Base-by-base conservation (phyloP, 2,797 vertebrate genomes). In the Diglossa cyanea region DNA sequence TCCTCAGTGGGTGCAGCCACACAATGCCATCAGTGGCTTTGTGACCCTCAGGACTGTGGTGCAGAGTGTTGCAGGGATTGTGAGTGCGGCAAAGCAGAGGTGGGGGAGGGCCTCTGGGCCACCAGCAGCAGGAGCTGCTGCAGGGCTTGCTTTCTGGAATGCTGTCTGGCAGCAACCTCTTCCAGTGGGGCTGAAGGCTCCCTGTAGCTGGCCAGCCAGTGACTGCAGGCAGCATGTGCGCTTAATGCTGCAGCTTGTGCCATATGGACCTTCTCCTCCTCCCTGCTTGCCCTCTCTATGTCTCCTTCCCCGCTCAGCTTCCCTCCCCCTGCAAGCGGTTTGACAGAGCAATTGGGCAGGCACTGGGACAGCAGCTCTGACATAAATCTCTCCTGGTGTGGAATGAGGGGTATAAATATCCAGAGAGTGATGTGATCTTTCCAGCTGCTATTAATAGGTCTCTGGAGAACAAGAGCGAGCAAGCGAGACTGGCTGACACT, bases 371-470 rank as follows among this genome's bases (percentile, higher is more conserved):
- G 97, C 97, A 96, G 97, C 97, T 95, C 97, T 96, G 97, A 97
- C 97, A 98, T 98, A 98, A 98, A 98, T 98, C 97, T 98, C 97
- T 98, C 96, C 97, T 97, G 97, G 98, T 98, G 97, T 98, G 98
- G 98, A 98, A 97, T 97, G 96, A 98, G 97, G 95, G 97, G 98
- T 98, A 98, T 97, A 97, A 97, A 97, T 97, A 97, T 97, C 96
- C 94, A 94, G 72, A 89, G 94, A 97, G 97, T 98, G 98, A 98
- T 98, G 98, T 98, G 98, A 98, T 98, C 98, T 98, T 98, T 98
- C 98, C 98, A 98, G 98, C 97, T 97, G 98, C 98, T 98, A 98
- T 98, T 98, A 98, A 98, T 98, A 98, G 98, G 97, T 97, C 98
- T 97, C 98, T 90, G 92, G 98, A 97, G 98, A 98, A 93, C 80